A percentile compares a stretch with the other conserved stretches of the same genome.
phyloP scores from a whole-genome alignment of 1,140 invertebrate species.

The Chironomus striatipennis region DNA sequence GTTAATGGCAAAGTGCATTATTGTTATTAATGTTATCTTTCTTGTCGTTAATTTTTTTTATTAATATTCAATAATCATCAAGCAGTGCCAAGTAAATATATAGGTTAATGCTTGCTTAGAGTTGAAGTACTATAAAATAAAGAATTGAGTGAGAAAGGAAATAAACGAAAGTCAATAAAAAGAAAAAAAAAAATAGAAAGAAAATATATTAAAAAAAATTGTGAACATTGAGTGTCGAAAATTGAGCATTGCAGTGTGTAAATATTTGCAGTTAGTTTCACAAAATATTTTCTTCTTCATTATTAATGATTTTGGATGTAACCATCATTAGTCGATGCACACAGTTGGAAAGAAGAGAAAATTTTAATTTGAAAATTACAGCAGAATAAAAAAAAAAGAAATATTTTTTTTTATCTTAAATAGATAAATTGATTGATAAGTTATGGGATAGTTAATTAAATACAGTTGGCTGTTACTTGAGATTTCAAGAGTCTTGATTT shows the following conservation, averaged over 20 bases:
- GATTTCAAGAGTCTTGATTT: too few relatives aligned
- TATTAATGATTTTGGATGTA: too few relatives aligned
- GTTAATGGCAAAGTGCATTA: neutral
- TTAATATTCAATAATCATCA: neutral
- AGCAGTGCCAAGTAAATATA: conserved; percentile 1
- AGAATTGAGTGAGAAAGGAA: neutral
- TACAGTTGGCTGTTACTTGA: too few relatives aligned
- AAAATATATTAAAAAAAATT: too few relatives aligned
- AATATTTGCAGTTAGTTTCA: neutral
- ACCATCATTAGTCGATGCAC: neutral
- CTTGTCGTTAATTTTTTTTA: neutral
- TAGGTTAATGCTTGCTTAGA: conserved; percentile 8
- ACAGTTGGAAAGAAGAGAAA: neutral
- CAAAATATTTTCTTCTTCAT: too few relatives aligned
- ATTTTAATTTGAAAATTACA: neutral
- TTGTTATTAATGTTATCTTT: neutral
- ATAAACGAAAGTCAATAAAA: neutral
- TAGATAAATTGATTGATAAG: too few relatives aligned
- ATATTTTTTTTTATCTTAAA: neutral
- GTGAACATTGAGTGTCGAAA: conserved; percentile 1
- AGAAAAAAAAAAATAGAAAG: too few relatives aligned
- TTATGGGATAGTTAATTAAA: too few relatives aligned
- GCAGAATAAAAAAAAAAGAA: neutral
- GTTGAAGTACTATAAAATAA: neutral
- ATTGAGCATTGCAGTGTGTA: conserved; percentile 6